Evolutionary conservation across 1,140 invertebrate genomes (phyloP), one percentile per base, ranked within the genome.

Genomic region (Portunus trituberculatus): DNA sequence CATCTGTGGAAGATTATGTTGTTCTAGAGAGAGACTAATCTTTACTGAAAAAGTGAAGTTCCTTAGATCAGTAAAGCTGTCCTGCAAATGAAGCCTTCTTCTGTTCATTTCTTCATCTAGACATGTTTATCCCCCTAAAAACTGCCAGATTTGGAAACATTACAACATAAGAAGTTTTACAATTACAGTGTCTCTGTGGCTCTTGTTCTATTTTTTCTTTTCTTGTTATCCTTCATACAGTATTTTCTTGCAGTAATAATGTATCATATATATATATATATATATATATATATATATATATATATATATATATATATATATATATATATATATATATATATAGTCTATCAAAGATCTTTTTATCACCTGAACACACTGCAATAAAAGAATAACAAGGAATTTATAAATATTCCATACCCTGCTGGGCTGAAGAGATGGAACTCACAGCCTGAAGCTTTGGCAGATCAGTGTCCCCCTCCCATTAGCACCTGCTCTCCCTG

Each of bases 111-210:
- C 94, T 95, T 45, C 67, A 95, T 95, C 94, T 95, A 91, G 59
- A 92, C 90, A 88, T 92, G 91, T 95, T 95, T 95, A 95, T 95
- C 94, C 94, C 94, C 94, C 91, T 95, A 52, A 76, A 94, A 95
- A 95, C 91, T 95, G 82, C 83, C 94, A 95, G 91, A 95, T 95
- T 92, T 92, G 92, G 91, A 67, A 76, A 92, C 87, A 83, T 28
- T 31, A 87, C n/a, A 92, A 31, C 31, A 92, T 88, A 46, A 76
- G 84, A 87, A 39, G 92, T 39, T 89, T 89, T 93, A 32, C 59
- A 87, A 52, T 89, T 88, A 82, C 20, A 92, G n/a, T 29, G 48
- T 92, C 45, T 46, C 82, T 59, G 86, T 29, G 20, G 39, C 48
- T 0, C 0, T 32, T 14, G 31, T 52, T 59, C 45, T 59, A 59